Base-by-base conservation (phyloP, 2,888 invertebrate genomes). In the Philaethria dido region DNA sequence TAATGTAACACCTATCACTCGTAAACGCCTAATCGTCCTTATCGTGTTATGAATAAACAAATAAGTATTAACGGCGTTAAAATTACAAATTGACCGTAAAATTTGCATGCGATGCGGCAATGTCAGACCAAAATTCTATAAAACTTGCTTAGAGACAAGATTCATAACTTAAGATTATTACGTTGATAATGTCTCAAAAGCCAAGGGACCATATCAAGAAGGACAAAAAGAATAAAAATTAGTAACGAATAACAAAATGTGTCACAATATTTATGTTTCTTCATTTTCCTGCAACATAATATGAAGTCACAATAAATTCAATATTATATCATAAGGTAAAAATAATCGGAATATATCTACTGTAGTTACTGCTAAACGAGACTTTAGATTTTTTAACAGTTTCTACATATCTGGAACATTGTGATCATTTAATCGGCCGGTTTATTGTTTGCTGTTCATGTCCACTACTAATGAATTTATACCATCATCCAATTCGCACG, bases 11-110 rank as follows among this genome's bases (percentile, higher is more conserved):
- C 70, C 72, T 72, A 73, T 72, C 62, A 71, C 67, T 84, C 80
- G 85, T 86, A 86, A 87, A 76, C 82, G 79, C 79, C 82, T 86
- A 86, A 89, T 87, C 83, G 84, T 67, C 76, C 80, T 83, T 84
- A 86, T 84, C 85, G 81, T 83, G 78, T 77, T 79, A 76, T 75
- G 80, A 83, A 85, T 86, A 87, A 87, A 89, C 90, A 89, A 89
- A 88, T 85, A 84, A 76, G 79, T 80, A 82, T 88, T 85, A 84
- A 79, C 79, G 76, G 81, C 77, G 86, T 85, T 83, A 85, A 86
- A 85, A 83, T 89, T 87, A 87, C 86, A 85, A 88, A 86, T 87
- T 84, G 86, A 80, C 87, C 55, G 63, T 60, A 48, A 84, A 84
- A 79, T 81, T 80, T 80, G 73, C 77, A 78, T 78, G 76, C 75